Evolutionary conservation across 2,113 vertebrate species (phyloP).

Genomic region (Atlantisia rogersi): DNA sequence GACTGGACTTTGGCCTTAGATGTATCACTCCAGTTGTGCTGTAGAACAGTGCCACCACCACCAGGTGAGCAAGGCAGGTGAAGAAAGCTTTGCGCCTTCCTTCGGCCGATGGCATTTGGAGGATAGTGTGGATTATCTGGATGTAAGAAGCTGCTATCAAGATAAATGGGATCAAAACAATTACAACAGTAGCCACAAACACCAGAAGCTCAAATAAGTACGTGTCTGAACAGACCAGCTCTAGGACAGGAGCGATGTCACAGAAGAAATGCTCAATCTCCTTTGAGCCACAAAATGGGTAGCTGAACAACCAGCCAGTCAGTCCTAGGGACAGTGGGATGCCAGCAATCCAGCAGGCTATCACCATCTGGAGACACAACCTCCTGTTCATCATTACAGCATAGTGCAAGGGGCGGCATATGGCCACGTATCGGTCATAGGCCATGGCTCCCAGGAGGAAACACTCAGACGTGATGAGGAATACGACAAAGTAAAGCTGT

Average conservation of each 20-base stretch:
- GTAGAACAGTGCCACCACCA: not conserved
- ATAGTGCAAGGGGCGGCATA: not conserved
- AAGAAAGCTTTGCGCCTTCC: not conserved
- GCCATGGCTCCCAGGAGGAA: not conserved
- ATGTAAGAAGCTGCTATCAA: not conserved
- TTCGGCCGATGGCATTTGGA: not conserved
- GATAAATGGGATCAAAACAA: not conserved
- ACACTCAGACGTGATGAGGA: not conserved
- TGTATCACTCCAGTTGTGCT: not conserved
- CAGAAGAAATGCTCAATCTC: conserved; percentile 7
- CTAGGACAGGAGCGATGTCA: not conserved
- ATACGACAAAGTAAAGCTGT: not conserved
- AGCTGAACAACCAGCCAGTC: not conserved
- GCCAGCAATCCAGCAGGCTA: not conserved
- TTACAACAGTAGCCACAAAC: not conserved
- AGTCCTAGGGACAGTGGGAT: not conserved
- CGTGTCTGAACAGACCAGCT: not conserved
- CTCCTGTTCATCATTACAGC: not conserved
- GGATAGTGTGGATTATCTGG: not conserved
- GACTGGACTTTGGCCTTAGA: not conserved
- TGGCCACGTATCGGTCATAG: not conserved
- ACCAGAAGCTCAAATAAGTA: not conserved
- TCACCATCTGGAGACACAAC: not conserved
- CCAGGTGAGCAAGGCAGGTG: not conserved
- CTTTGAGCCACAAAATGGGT: not conserved